Percentiles rank a stretch among this genome's conserved stretches.
These are phyloP conservation scores for Oryctolagus cuniculus DNA, from an alignment of 2,113 vertebrate genomes.

Conservation along the genomic window DNA sequence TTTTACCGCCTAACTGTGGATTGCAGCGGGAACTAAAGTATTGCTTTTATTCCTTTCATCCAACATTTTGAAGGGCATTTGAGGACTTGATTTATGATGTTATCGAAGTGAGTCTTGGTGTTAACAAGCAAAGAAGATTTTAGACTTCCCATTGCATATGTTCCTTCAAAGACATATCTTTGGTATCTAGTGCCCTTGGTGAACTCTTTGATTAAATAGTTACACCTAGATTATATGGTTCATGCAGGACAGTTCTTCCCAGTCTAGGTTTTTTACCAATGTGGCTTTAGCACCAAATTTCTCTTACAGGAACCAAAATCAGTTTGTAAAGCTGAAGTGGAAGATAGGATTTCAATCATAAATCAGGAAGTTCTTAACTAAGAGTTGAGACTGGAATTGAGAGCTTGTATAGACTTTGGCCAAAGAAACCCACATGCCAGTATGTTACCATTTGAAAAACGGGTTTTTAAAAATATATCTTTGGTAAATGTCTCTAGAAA, in stretches of 20 bases:
- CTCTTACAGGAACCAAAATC: background rate
- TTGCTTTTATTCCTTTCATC: constrained; percentile 71
- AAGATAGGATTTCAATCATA: background rate
- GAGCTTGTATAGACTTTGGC: background rate
- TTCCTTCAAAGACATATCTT: constrained; percentile 56
- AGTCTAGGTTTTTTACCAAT: background rate
- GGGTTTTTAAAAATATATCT: background rate
- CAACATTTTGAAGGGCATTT: constrained; percentile 67
- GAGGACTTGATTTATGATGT: constrained; percentile 66
- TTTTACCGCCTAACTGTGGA: constrained; percentile 62
- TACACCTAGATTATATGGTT: constrained; percentile 15
- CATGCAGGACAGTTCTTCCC: background rate
- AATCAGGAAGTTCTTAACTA: background rate
- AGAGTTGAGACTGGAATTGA: background rate
- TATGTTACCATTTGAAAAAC: background rate
- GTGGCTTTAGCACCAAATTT: background rate
- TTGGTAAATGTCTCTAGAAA: background rate
- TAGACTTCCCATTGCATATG: constrained; percentile 56
- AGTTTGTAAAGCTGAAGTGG: background rate
- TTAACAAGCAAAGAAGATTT: constrained; percentile 70
- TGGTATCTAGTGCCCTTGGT: background rate
- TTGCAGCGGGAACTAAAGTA: constrained; percentile 38
- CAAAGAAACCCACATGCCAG: background rate
- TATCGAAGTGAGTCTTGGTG: constrained; percentile 65
- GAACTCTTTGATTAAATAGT: constrained; percentile 64